phyloP scores from a whole-genome alignment of 2,113 vertebrate species.

The Oryzias celebensis region DNA sequence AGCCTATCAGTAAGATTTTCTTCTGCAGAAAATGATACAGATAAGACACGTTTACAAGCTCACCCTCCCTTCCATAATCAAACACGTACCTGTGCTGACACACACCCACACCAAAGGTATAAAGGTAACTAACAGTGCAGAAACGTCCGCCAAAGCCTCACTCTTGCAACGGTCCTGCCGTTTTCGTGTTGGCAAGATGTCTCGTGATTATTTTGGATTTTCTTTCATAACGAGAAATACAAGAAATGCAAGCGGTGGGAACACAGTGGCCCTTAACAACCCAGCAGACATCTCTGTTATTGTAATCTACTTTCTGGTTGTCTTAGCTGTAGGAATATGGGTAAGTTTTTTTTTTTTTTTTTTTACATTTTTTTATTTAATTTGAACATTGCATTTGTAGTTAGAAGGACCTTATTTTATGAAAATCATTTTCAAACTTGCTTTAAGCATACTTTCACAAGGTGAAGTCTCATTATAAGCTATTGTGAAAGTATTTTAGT shows the following conservation, averaged over 20 bases:
- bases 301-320: conserved; percentile 89
- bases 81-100: background rate
- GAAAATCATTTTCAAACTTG: too few relatives aligned
- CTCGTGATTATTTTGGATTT: conserved; percentile 66
- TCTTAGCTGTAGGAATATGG: conserved; percentile 91
- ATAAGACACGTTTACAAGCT: too few relatives aligned
- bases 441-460: too few relatives aligned
- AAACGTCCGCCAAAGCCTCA: conserved; percentile 26
- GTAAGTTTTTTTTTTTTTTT: conserved; percentile 69
- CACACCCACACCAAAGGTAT: conserved; percentile 2
- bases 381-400: too few relatives aligned
- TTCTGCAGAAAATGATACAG: too few relatives aligned
- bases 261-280: conserved; percentile 76
- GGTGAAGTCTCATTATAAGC: too few relatives aligned
- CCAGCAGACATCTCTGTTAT: conserved; percentile 92
- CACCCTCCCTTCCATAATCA: background rate
- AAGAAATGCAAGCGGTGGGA: background rate
- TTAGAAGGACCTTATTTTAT: too few relatives aligned
- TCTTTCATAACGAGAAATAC: conserved; percentile 25
- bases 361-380: background rate
- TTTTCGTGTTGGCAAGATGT: conserved; percentile 53
- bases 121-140: conserved; percentile 30
- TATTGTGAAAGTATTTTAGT: too few relatives aligned
- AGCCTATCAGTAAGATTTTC: too few relatives aligned
- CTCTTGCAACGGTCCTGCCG: background rate